Evolutionary conservation across 2,888 invertebrate genomes (phyloP), one percentile per base, ranked within the genome.

Genomic region (Amphipyra tragopoginis): DNA sequence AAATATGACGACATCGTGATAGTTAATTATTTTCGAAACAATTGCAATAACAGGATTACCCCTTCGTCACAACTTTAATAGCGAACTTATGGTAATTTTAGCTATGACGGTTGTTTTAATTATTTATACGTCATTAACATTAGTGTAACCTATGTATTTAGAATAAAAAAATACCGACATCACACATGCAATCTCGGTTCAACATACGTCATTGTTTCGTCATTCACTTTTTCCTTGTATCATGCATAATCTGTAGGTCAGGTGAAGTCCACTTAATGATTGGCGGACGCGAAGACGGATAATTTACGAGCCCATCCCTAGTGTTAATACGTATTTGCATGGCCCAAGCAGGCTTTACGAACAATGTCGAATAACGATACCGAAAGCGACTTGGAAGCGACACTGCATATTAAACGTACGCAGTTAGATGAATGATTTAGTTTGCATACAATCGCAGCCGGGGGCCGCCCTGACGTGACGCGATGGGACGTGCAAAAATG

Each of bases 391-490:
- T 75, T 56, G 55, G 56, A 60, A 53, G 53, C 63, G 39, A 38
- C 66, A 61, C 56, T 68, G 84, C 83, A 85, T 86, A 84, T 78
- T 82, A 84, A 85, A 78, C 71, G 65, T 60, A 54, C 51, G 61
- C 65, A 68, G 74, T 81, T 84, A 82, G 82, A 85, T 83, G 75
- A 83, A 85, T 83, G 60, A 85, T 82, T 66, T 73, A 75, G 68
- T 92, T 92, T 86, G 90, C 91, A 92, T 92, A 91, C 92, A 92
- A 91, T 91, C 77, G 86, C 67, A 71, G 67, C 68, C 72, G 75
- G 80, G 69, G 78, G 65, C 73, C 72, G 63, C 56, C 49, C 68
- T 42, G 56, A 62, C 72, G 65, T 81, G 82, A 83, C 81, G 83
- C 64, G 72, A 79, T 64, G 61, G 80, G 72, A 83, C 91, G 90